Evolutionary conservation across 2,797 vertebrate species (phyloP).

Genomic region (Melanotaenia boesemani): DNA sequence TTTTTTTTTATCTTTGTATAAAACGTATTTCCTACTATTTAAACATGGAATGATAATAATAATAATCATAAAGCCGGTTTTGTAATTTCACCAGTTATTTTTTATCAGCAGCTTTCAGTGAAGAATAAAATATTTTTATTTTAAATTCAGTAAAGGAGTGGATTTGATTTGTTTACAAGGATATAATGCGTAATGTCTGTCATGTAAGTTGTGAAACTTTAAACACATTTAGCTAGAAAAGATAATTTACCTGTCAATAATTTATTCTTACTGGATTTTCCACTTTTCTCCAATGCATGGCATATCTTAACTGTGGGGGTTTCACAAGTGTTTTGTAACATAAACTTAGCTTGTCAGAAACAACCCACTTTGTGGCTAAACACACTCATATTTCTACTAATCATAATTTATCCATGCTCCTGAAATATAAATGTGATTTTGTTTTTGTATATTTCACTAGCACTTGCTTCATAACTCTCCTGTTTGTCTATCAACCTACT

Average conservation of each 20-base stretch:
- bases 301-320: conserved; percentile 33
- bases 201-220: background rate
- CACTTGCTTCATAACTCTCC: conserved; percentile 32
- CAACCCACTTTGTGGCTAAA: conserved; percentile 39
- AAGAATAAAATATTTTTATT: background rate
- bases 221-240: background rate
- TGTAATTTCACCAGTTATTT: too few species aligned
- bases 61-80: too few species aligned
- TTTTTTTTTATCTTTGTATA: background rate
- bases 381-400: conserved; percentile 68
- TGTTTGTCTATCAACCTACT: conserved; percentile 66
- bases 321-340: conserved; percentile 49
- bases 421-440: conserved; percentile 11
- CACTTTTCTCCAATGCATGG: conserved; percentile 51
- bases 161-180: background rate
- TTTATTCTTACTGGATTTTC: conserved; percentile 27
- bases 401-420: conserved; percentile 40
- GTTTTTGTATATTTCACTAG: conserved; percentile 31
- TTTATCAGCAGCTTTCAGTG: too few species aligned
- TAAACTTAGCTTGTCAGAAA: conserved; percentile 60
- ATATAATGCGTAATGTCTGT: background rate
- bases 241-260: background rate
- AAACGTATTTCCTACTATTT: background rate
- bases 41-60: too few species aligned
- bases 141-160: background rate